Evolutionary conservation across 2,888 invertebrate species (phyloP).

Genomic region (Dasypogon diadema): DNA sequence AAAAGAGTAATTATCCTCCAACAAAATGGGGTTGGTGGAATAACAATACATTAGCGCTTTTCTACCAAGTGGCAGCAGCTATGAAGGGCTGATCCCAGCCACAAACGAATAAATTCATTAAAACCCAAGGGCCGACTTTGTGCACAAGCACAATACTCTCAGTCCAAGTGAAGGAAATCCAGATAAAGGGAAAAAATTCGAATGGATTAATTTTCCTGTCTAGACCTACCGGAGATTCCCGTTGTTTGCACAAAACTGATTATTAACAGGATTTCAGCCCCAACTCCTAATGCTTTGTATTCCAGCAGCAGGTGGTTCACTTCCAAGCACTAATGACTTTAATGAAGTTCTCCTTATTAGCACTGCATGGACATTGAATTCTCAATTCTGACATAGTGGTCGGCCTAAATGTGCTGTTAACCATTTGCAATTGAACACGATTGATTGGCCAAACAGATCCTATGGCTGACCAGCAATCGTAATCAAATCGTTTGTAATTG

Average conservation of each 20-base stretch:
- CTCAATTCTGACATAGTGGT: not conserved
- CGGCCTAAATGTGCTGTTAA: conserved; percentile 12
- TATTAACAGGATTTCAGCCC: conserved; percentile 24
- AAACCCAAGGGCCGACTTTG: not conserved
- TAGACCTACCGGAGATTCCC: conserved; percentile 44
- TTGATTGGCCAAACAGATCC: conserved; percentile 27
- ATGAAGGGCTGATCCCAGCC: conserved; percentile 22
- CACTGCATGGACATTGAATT: not conserved
- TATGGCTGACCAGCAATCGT: not conserved
- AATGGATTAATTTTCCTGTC: conserved; percentile 47
- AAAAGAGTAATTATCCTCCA: not conserved
- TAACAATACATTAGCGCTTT: conserved; percentile 7
- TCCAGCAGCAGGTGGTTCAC: conserved; percentile 37
- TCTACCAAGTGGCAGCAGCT: not conserved
- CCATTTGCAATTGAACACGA: conserved; percentile 37
- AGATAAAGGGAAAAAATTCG: conserved; percentile 18
- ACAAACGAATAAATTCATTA: conserved; percentile 44
- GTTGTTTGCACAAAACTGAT: conserved; percentile 43
- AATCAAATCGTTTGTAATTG: conserved; percentile 29
- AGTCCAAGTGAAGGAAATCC: not conserved
- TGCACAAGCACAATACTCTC: not conserved
- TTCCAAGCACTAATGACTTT: conserved; percentile 26
- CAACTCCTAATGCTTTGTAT: conserved; percentile 21
- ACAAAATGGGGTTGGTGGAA: not conserved
- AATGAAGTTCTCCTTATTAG: conserved; percentile 31